Evolutionary conservation across 1,140 invertebrate genomes (phyloP).

Genomic region (Hypothenemus hampei): DNA sequence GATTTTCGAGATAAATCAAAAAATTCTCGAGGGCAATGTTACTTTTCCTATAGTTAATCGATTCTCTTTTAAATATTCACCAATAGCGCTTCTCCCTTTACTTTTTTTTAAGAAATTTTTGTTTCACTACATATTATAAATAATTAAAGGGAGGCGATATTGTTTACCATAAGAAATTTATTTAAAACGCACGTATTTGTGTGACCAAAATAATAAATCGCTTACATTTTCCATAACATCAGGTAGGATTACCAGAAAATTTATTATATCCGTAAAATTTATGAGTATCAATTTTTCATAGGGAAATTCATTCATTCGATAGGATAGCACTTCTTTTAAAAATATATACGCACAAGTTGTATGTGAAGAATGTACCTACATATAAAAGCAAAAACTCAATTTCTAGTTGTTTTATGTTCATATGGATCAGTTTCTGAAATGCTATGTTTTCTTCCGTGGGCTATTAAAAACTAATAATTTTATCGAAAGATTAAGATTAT

Average conservation of each 20-base stretch:
- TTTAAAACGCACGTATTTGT: too few relatives aligned
- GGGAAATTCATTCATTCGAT: background rate
- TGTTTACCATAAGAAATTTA: too few relatives aligned
- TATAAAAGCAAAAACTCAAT: too few relatives aligned
- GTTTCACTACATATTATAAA: background rate
- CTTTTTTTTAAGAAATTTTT: background rate
- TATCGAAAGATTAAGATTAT: too few relatives aligned
- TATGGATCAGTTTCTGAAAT: too few relatives aligned
- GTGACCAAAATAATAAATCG: slow-evolving; percentile 3
- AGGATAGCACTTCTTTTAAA: background rate
- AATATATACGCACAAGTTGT: too few relatives aligned
- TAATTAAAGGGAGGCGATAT: background rate
- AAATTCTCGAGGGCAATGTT: background rate
- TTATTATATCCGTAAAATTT: background rate
- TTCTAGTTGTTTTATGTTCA: too few relatives aligned
- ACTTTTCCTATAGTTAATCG: slow-evolving; percentile 3
- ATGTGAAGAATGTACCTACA: too few relatives aligned
- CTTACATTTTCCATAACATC: slow-evolving; percentile 1
- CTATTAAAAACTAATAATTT: too few relatives aligned
- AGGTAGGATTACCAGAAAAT: background rate
- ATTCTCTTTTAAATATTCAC: slow-evolving; percentile 4
- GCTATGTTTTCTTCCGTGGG: too few relatives aligned
- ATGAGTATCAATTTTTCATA: background rate
- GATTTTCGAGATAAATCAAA: slow-evolving; percentile 4
- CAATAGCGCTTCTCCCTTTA: too few relatives aligned